phyloP scores from a whole-genome alignment of 2,888 invertebrate genomes.

The Drosophila merina region DNA sequence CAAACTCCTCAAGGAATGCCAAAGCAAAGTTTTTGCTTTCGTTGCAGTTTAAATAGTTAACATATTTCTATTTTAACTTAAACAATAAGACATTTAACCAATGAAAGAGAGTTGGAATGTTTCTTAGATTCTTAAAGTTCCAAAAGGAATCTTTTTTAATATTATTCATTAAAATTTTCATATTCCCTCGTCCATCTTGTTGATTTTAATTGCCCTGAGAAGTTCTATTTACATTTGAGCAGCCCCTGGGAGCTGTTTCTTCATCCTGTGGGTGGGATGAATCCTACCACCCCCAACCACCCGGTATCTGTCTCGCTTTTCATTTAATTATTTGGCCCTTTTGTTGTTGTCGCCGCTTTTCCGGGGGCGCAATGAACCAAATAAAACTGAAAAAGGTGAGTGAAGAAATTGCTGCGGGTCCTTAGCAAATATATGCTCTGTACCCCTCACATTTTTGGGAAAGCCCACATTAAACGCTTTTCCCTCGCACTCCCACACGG shows the following conservation, averaged over 20 bases:
- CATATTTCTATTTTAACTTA: background rate
- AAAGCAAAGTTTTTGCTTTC: conserved; percentile 7
- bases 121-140: conserved; percentile 6
- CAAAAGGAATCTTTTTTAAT: background rate
- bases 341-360: conserved; percentile 33
- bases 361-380: conserved; percentile 37
- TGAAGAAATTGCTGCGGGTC: conserved; percentile 47
- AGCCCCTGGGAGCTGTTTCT: conserved; percentile 18
- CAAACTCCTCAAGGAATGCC: background rate
- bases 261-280: background rate
- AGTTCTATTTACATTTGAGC: conserved; percentile 50
- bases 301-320: conserved; percentile 9
- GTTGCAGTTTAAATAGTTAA: conserved; percentile 2
- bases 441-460: conserved; percentile 12
- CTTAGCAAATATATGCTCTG: conserved; percentile 41
- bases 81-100: conserved; percentile 11
- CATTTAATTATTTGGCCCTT: conserved; percentile 57
- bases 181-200: conserved; percentile 17
- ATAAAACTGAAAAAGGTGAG: conserved; percentile 44
- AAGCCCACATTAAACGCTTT: conserved; percentile 64
- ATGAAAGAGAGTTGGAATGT: background rate
- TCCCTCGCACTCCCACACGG: conserved; percentile 40
- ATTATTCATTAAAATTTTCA: conserved; percentile 41
- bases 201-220: conserved; percentile 39
- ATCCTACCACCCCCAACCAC: conserved; percentile 4